Evolutionary conservation across 1,140 invertebrate species (phyloP), one percentile per base, ranked within the genome.

Genomic region (Aphelenchoides avenae): DNA sequence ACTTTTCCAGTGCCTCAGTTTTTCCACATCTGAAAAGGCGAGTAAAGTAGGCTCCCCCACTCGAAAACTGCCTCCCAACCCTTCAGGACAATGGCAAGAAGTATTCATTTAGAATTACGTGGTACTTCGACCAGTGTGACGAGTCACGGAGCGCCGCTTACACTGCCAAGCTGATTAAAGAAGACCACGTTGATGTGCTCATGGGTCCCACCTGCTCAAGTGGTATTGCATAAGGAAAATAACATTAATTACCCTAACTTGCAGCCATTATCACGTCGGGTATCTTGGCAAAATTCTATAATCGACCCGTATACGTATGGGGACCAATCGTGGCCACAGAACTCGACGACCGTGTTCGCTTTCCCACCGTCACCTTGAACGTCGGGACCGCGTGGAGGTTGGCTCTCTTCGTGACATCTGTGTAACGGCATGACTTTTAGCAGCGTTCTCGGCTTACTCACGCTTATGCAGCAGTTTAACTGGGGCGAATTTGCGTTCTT

Each of bases 51-150:
- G n/a, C n/a, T n/a, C n/a, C n/a, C n/a, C n/a, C n/a, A n/a, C n/a
- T n/a, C n/a, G n/a, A n/a, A n/a, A n/a, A n/a, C n/a, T n/a, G n/a
- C n/a, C n/a, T n/a, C n/a, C n/a, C n/a, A n/a, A n/a, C n/a, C n/a
- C n/a, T n/a, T n/a, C n/a, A n/a, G n/a, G n/a, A n/a, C n/a, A n/a
- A n/a, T n/a, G n/a, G n/a, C n/a, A n/a, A n/a, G n/a, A n/a, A n/a
- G n/a, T n/a, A n/a, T n/a, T n/a, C 2, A 44, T 65, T 55, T 57
- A 61, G 58, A 2, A 65, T 61, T 57, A 36, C 24, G 11, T 64
- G 62, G 47, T 55, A 57, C 13, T 61, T 61, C 36, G 48, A 39
- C n/a, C 29, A 61, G 15, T 66, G 59, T 18, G 34, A 64, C 18
- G 59, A 61, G 18, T 53, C 34, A 3, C n/a, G 9, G 13, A n/a